Percentiles rank a stretch among this genome's conserved stretches.
phyloP scores from a whole-genome alignment of 92 coral and sea anemone genomes.

The Muricea muricata region DNA sequence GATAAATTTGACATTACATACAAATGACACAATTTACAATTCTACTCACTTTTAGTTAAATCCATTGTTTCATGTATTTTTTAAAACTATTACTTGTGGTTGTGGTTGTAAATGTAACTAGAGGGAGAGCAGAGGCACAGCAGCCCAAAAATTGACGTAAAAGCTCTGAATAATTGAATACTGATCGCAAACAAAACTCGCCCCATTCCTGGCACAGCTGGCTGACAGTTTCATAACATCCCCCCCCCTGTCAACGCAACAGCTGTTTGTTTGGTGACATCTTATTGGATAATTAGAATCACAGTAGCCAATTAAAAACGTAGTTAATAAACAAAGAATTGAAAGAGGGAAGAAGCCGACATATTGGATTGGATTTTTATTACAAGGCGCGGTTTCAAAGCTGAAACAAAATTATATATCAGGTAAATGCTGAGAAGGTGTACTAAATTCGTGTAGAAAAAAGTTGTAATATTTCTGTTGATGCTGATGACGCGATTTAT shows the following conservation, averaged over 20 bases:
- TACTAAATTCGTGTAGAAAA: neutral
- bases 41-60: too few species aligned
- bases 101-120: too few species aligned
- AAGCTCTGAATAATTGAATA: too few species aligned
- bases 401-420: neutral
- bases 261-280: neutral
- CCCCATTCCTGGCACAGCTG: too few species aligned
- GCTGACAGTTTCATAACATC: neutral
- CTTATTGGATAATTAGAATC: neutral
- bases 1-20: conserved; percentile 80
- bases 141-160: too few species aligned
- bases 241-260: neutral
- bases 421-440: neutral
- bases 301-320: conserved; percentile 10
- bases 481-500: neutral
- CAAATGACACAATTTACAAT: neutral
- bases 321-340: neutral
- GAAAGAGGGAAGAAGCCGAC: conserved; percentile 4
- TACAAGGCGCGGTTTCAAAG: conserved; percentile 51
- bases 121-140: too few species aligned
- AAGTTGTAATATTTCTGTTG: neutral
- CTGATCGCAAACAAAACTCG: too few species aligned
- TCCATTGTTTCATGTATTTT: too few species aligned
- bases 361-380: conserved; percentile 5
- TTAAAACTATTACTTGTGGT: too few species aligned